Base-by-base conservation (phyloP, 1,140 invertebrate species). In the Palaemon carinicauda region DNA sequence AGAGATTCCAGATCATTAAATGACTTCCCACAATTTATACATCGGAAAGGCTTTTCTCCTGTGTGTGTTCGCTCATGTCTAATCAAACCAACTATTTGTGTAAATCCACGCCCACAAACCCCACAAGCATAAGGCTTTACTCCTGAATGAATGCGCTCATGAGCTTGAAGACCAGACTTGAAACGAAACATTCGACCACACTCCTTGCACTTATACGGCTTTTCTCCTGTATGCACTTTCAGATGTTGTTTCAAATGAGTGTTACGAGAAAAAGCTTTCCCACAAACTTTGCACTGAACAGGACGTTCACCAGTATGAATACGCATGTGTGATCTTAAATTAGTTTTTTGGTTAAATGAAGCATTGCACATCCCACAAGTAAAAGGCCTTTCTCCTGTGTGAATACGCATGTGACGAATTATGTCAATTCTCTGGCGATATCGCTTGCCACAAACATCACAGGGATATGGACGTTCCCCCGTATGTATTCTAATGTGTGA, bases 231-330 rank as follows among this genome's bases (percentile, higher is more conserved):
- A 33, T 87, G 85, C 1, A 87, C 71, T 52, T 87, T 87, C 85
- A 87, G 77, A 79, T 87, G 85, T 27, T 87, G 85, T 31, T 87
- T 87, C 15, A 87, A n/a, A 53, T 87, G 85, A 1, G 85, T 87
- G 56, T 97, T 97, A 80, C 97, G 94, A 88, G 96, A 97, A 91
- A 98, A 98, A 27, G 96, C 95, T 92, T 98, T 98, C 65, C 94
- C 94, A 91, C 97, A 98, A 41, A 93, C 93, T 80, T 94, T 93
- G 92, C 97, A 98, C 78, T 93, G 92, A 91, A 95, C 96, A 15
- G 96, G 96, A 90, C 96, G 96, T 89, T 94, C 93, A 0, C 93
- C 93, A 3, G 92, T 92, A 91, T 98, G 97, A 60, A 97, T 94
- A 89, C 96, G 96, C 92, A 96, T 94, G 91, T 98, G 97, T 53